Conservation (phyloP, 1,140 invertebrate species). For the Drosophila erecta region DNA sequence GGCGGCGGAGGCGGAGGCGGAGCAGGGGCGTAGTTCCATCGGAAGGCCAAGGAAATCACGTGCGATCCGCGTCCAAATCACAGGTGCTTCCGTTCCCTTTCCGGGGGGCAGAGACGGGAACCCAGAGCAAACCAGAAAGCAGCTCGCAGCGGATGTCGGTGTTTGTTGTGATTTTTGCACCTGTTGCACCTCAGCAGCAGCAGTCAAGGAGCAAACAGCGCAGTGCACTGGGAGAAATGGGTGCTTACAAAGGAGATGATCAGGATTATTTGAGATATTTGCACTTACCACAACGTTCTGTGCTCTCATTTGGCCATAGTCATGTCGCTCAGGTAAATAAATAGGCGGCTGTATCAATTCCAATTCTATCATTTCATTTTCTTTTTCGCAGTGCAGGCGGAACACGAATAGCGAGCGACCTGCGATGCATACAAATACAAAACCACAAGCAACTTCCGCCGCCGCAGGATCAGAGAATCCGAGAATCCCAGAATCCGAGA, state of each 20-base stretch:
- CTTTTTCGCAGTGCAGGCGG: not conserved
- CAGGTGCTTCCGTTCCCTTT: conserved; percentile 72
- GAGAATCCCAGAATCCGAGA: not conserved
- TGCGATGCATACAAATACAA: conserved; percentile 60
- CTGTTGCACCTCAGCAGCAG: conserved; percentile 64
- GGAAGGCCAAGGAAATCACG: conserved; percentile 57
- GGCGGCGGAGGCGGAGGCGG: not conserved
- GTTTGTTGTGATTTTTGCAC: conserved; percentile 79
- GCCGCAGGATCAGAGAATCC: conserved; percentile 56
- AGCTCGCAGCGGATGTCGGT: conserved; percentile 62
- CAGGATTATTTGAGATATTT: too few relatives aligned
- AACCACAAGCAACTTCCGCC: conserved; percentile 77
- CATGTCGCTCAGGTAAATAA: too few relatives aligned
- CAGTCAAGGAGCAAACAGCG: conserved; percentile 40
- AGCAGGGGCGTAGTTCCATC: conserved; percentile 4
- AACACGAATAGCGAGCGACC: conserved; percentile 27
- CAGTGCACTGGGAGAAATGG: not conserved
- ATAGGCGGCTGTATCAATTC: too few relatives aligned
- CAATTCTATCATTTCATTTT: not conserved
- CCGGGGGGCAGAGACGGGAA: not conserved
- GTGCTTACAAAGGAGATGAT: not conserved
- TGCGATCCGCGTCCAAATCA: conserved; percentile 45
- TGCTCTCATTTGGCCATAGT: too few relatives aligned
- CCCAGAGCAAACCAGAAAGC: conserved; percentile 18
- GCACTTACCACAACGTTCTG: too few relatives aligned